Evolutionary conservation across 2,797 vertebrate genomes (phyloP).

Genomic region (Huso huso): DNA sequence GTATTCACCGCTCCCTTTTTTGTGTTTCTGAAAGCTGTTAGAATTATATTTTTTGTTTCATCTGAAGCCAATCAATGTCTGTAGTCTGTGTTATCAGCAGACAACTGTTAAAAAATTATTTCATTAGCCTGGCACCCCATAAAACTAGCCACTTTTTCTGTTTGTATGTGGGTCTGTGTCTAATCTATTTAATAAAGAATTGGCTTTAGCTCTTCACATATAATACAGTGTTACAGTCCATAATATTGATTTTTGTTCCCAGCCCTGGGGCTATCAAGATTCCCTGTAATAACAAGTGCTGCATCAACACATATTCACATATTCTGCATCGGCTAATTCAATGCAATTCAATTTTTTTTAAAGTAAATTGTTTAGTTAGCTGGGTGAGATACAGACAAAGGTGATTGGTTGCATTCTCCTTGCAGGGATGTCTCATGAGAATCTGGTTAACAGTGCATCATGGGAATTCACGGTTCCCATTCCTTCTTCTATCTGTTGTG

Average conservation of each 20-base stretch:
- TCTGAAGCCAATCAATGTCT: constrained; percentile 14
- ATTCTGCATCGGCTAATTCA: constrained; percentile 3
- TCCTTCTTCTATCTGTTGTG: too few species aligned
- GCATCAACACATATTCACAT: constrained; percentile 38
- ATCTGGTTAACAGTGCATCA: too few species aligned
- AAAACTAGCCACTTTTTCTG: neutral
- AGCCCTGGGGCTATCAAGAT: constrained; percentile 31
- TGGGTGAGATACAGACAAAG: neutral
- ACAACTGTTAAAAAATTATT: constrained; percentile 1
- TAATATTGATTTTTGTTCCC: constrained; percentile 47
- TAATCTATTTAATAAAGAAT: constrained; percentile 34
- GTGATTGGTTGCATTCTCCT: neutral
- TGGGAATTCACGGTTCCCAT: too few species aligned
- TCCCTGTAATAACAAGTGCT: constrained; percentile 33
- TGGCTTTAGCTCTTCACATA: constrained; percentile 26
- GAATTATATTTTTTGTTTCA: constrained; percentile 3
- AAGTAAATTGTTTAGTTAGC: constrained; percentile 3
- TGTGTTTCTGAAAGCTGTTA: constrained; percentile 1
- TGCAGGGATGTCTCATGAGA: neutral
- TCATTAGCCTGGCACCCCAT: neutral
- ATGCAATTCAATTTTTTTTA: neutral
- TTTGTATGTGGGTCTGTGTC: constrained; percentile 23
- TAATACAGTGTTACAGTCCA: neutral
- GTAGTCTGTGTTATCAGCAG: constrained; percentile 1
- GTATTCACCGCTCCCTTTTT: constrained; percentile 7